phyloP scores from a whole-genome alignment of 2,113 vertebrate genomes.

The Rhynchopsitta pachyrhyncha region DNA sequence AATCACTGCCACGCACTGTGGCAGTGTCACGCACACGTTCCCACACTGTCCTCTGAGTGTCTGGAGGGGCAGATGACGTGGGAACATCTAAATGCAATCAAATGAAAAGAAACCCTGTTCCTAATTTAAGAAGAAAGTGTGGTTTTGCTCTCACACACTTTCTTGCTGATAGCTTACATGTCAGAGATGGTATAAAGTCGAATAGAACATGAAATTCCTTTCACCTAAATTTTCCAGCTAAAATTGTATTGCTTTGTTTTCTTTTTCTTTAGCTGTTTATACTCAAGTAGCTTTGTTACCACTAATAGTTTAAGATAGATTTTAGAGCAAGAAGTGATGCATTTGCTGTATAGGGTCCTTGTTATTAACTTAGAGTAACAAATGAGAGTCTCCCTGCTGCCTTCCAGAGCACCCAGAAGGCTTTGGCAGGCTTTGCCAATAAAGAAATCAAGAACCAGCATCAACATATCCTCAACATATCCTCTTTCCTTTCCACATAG shows the following conservation, averaged over 20 bases:
- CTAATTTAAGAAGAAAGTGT: not conserved
- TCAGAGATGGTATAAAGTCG: not conserved
- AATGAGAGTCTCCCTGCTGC: not conserved
- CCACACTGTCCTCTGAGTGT: accelerated
- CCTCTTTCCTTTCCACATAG: not conserved
- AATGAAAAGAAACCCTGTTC: not conserved
- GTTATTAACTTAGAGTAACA: not conserved
- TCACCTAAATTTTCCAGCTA: not conserved
- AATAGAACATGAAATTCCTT: not conserved
- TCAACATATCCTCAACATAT: too few species aligned
- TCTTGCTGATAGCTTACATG: not conserved
- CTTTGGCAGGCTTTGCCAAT: not conserved
- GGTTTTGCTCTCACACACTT: not conserved
- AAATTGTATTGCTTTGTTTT: not conserved
- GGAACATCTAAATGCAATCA: accelerated
- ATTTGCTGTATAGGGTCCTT: not conserved
- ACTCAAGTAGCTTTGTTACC: not conserved
- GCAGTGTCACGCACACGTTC: not conserved
- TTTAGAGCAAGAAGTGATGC: not conserved
- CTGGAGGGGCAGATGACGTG: not conserved
- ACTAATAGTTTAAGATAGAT: not conserved
- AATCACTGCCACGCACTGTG: not conserved
- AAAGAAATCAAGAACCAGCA: not conserved
- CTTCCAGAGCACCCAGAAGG: not conserved
- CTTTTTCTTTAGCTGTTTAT: not conserved